These are phyloP conservation scores for Pollimyrus isidori DNA, from an alignment of 2,113 vertebrate genomes.

Conservation along the genomic window DNA sequence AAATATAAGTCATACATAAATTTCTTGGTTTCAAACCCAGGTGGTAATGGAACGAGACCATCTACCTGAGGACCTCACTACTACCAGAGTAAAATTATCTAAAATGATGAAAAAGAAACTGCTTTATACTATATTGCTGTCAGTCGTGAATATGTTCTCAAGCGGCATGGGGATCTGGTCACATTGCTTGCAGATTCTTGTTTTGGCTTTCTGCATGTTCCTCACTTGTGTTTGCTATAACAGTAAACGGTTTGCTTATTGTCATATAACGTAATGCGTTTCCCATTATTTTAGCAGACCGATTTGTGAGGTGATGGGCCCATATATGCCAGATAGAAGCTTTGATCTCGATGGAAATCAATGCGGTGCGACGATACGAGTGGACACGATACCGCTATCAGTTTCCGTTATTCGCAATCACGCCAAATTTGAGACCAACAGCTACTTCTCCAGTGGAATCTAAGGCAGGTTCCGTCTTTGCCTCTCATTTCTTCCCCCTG, in stretches of 20 bases:
- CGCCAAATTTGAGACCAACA: constrained; percentile 28
- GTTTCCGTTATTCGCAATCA: not conserved
- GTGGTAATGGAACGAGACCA: not conserved
- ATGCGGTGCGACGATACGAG: not conserved
- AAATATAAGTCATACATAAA: not conserved
- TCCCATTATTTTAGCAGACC: not conserved
- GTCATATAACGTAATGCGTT: not conserved
- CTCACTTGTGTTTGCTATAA: not conserved
- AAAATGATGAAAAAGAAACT: not conserved
- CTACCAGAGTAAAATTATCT: not conserved
- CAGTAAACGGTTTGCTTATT: not conserved
- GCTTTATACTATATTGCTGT: not conserved
- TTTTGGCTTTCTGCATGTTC: not conserved
- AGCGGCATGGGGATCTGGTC: not conserved
- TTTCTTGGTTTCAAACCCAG: not conserved
- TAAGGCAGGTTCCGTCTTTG: constrained; percentile 33
- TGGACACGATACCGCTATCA: not conserved
- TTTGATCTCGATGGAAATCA: not conserved
- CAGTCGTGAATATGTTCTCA: not conserved
- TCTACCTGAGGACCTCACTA: not conserved
- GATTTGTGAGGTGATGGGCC: not conserved
- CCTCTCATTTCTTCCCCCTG: constrained; percentile 30
- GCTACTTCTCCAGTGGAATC: constrained; percentile 33
- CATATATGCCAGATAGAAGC: not conserved
- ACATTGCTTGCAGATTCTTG: not conserved